phyloP scores from a whole-genome alignment of 2,797 vertebrate genomes.

The Halcyon chelicuti region DNA sequence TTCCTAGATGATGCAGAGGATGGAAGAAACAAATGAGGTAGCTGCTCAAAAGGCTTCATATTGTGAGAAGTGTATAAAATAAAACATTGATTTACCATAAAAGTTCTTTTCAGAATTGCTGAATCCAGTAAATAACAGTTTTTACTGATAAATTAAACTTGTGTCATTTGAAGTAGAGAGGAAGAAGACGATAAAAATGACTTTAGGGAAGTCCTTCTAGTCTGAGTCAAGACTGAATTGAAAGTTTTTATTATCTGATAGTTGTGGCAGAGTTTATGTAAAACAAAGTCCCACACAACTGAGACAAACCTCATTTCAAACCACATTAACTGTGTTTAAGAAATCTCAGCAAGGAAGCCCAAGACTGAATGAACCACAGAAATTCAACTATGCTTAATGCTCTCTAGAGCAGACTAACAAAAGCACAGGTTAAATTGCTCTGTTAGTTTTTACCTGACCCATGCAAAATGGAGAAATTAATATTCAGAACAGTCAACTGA shows the following conservation, averaged over 20 bases:
- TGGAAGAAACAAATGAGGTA: constrained; percentile 23
- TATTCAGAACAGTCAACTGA: neutral
- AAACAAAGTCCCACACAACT: neutral
- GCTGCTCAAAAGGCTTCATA: constrained; percentile 12
- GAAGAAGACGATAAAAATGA: neutral
- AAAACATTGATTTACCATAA: neutral
- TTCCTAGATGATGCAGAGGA: neutral
- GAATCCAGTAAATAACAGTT: neutral
- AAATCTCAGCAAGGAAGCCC: constrained; percentile 7
- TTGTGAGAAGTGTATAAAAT: constrained; percentile 26
- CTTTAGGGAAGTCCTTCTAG: neutral
- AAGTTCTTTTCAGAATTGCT: neutral
- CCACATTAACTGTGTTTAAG: neutral
- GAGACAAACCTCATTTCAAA: constrained; percentile 16
- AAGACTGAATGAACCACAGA: neutral
- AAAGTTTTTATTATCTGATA: neutral
- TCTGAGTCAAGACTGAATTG: neutral
- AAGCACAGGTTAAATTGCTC: neutral
- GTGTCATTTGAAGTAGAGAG: neutral
- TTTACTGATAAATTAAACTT: neutral
- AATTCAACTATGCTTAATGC: neutral
- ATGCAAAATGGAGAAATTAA: neutral
- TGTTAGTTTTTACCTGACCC: neutral
- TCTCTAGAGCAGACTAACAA: neutral
- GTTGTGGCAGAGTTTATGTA: neutral